Evolutionary conservation across 2,888 invertebrate species (phyloP).

Genomic region (Ennomos quercinarius): DNA sequence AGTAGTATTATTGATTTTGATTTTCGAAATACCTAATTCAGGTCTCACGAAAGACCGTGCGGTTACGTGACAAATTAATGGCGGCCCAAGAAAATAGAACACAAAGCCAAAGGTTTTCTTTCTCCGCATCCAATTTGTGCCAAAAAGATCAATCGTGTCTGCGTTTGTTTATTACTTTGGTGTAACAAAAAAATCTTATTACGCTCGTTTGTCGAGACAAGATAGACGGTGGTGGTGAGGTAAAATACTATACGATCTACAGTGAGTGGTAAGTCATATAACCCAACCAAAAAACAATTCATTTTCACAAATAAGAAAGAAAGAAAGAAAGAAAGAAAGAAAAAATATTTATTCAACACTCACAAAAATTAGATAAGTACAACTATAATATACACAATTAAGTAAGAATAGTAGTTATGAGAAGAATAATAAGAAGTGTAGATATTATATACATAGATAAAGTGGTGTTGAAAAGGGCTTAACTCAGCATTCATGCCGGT

Average conservation of each 20-base stretch:
- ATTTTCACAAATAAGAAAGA: too few species aligned
- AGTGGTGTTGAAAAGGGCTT: too few species aligned
- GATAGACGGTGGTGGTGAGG: constrained; percentile 29
- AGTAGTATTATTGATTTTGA: not conserved
- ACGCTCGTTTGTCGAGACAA: constrained; percentile 40
- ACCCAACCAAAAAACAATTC: not conserved
- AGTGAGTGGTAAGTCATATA: constrained; percentile 3
- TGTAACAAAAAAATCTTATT: constrained; percentile 40
- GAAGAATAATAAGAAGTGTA: too few species aligned
- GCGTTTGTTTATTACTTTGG: constrained; percentile 43
- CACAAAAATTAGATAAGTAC: too few species aligned
- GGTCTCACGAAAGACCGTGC: constrained; percentile 17
- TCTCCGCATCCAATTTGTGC: constrained; percentile 37
- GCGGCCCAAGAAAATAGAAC: constrained; percentile 21
- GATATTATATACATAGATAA: too few species aligned
- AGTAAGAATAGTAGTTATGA: too few species aligned
- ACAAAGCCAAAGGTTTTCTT: constrained; percentile 28
- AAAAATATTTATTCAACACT: too few species aligned
- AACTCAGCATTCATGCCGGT: too few species aligned
- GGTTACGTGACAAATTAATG: constrained; percentile 27
- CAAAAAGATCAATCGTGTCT: constrained; percentile 43
- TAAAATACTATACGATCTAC: constrained; percentile 30
- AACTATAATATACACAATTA: too few species aligned
- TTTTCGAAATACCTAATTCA: constrained; percentile 7
- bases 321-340: too few species aligned